phyloP scores from a whole-genome alignment of 23 tunicate species.

The Styela plicata region DNA sequence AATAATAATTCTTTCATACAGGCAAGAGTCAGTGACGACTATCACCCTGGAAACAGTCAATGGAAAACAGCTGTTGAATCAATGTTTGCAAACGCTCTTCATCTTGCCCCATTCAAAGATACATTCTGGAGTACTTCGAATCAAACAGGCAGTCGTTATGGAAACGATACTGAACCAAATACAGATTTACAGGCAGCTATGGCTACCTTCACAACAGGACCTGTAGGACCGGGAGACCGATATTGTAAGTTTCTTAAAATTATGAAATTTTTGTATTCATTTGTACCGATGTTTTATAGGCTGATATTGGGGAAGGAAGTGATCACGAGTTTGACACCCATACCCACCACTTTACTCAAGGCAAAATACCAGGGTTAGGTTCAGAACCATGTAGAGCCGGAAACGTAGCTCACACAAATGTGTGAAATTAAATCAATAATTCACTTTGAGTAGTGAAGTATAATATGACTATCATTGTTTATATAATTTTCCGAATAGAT shows the following conservation, averaged over 20 bases:
- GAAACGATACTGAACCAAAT: constrained; percentile 43
- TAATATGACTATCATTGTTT: no score
- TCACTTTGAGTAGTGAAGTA: no score
- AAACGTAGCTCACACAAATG: no score
- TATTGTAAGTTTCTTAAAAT: constrained; percentile 30
- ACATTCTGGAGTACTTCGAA: constrained; percentile 76
- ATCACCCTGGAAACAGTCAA: constrained; percentile 88
- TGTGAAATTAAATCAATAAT: no score
- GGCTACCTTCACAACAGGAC: constrained; percentile 84
- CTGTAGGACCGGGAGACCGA: constrained; percentile 86
- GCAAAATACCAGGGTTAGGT: no score
- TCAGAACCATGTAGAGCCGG: no score
- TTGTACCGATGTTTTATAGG: no score
- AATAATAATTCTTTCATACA: not conserved
- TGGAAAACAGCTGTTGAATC: constrained; percentile 87
- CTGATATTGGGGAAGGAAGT: no score
- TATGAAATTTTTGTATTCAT: no score
- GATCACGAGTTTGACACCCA: no score
- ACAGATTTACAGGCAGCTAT: constrained; percentile 70
- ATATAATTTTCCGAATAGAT: no score
- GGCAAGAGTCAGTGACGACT: constrained; percentile 91
- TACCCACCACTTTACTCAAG: no score
- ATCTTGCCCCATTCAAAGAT: constrained; percentile 88
- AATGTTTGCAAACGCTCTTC: constrained; percentile 81
- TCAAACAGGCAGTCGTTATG: constrained; percentile 68